A percentile compares a stretch with the other conserved stretches of the same genome.
Evolutionary conservation across 2,888 invertebrate genomes (phyloP).

Genomic region (Masnerella sp.): DNA sequence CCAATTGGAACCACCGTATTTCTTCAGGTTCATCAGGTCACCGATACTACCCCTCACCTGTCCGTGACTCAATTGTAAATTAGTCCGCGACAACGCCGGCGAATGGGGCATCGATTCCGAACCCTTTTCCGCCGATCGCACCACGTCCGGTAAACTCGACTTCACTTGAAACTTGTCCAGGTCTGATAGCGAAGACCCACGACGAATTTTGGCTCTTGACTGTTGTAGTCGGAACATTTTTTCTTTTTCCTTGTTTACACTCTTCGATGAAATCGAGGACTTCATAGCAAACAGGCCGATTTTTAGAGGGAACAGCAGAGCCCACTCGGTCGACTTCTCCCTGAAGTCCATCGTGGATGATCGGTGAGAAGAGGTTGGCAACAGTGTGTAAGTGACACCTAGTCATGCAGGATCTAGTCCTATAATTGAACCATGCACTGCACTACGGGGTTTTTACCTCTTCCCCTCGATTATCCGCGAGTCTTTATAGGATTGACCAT

Average conservation of each 20-base stretch:
- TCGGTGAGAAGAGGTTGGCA: slow-evolving; percentile 17
- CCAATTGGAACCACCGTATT: slow-evolving; percentile 85
- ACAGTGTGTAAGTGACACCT: not conserved
- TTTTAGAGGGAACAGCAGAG: slow-evolving; percentile 81
- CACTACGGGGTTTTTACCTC: slow-evolving; percentile 17
- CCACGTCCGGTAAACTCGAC: slow-evolving; percentile 76
- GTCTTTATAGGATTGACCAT: not conserved
- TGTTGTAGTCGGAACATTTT: slow-evolving; percentile 62
- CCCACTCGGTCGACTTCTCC: slow-evolving; percentile 80
- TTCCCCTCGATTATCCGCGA: slow-evolving; percentile 29
- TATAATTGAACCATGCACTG: slow-evolving; percentile 11
- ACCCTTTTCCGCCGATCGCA: slow-evolving; percentile 78
- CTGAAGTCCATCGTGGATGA: slow-evolving; percentile 74
- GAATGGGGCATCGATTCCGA: slow-evolving; percentile 79
- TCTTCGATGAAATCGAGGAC: slow-evolving; percentile 76
- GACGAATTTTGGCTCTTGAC: slow-evolving; percentile 79
- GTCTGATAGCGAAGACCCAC: slow-evolving; percentile 86
- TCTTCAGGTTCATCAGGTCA: slow-evolving; percentile 87
- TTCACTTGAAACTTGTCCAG: slow-evolving; percentile 81
- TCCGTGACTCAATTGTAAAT: slow-evolving; percentile 70
- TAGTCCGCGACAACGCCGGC: slow-evolving; percentile 79
- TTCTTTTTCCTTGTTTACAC: slow-evolving; percentile 68
- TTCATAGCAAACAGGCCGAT: slow-evolving; percentile 80
- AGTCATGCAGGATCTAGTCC: slow-evolving; percentile 33
- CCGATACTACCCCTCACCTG: slow-evolving; percentile 83